Percentiles rank a stretch among this genome's conserved stretches.
These are phyloP conservation scores for Pheosia tremula DNA, from an alignment of 2,888 invertebrate genomes.

Conservation along the genomic window DNA sequence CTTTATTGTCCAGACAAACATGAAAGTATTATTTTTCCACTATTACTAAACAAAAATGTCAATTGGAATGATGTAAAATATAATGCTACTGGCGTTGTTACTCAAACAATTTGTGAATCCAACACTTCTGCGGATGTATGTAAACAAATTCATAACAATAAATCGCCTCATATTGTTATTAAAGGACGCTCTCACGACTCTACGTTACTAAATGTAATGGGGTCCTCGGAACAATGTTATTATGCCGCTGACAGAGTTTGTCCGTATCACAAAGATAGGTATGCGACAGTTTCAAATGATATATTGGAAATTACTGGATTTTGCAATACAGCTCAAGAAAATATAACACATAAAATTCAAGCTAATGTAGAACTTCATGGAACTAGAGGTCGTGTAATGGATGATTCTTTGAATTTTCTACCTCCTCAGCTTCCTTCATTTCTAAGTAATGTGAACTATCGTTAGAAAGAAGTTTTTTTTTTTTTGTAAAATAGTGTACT, in stretches of 20 bases:
- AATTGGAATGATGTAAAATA: neutral
- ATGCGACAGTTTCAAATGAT: constrained; percentile 42
- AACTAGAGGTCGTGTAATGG: neutral
- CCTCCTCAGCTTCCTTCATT: constrained; percentile 67
- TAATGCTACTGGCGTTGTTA: neutral
- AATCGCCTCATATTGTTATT: constrained; percentile 45
- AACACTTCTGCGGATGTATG: neutral
- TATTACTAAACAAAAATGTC: neutral
- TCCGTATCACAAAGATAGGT: constrained; percentile 39
- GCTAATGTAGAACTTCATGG: neutral
- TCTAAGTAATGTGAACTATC: constrained; percentile 42
- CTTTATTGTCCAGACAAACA: neutral
- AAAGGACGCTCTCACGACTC: constrained; percentile 36
- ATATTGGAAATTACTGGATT: constrained; percentile 42
- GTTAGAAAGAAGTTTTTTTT: constrained; percentile 7
- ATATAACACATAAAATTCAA: constrained; percentile 1
- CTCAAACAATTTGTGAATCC: neutral
- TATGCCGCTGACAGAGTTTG: constrained; percentile 40
- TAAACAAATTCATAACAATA: constrained; percentile 1
- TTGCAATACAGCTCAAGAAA: constrained; percentile 24
- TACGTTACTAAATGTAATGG: constrained; percentile 14
- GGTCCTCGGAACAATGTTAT: constrained; percentile 36
- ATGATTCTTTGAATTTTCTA: constrained; percentile 53
- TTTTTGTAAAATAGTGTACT: neutral
- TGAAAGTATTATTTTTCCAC: neutral